A percentile compares a stretch with the other conserved stretches of the same genome.
phyloP scores from a whole-genome alignment of 1,140 invertebrate species.

The Planococcus citri region DNA sequence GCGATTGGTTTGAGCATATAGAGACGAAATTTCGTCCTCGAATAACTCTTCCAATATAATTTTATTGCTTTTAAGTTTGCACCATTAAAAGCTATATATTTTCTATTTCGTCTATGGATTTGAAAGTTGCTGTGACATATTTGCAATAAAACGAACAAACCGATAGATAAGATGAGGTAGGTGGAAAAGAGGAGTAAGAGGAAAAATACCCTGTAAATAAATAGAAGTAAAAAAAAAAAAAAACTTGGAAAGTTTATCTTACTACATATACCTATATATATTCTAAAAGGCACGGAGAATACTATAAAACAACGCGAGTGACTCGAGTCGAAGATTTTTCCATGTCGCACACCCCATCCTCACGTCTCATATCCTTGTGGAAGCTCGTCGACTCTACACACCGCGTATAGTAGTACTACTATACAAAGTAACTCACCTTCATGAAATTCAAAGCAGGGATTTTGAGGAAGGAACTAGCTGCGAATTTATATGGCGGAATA shows the following conservation, averaged over 20 bases:
- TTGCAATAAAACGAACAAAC: conserved; percentile 8
- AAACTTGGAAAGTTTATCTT: conserved; percentile 7
- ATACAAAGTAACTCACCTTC: conserved; percentile 10
- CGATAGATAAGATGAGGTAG: background rate
- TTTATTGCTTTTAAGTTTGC: conserved; percentile 13
- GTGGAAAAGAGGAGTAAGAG: background rate
- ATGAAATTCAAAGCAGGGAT: conserved; percentile 18
- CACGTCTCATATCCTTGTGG: background rate
- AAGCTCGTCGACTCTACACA: too few species aligned
- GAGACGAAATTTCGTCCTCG: background rate
- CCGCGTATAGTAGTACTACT: too few species aligned
- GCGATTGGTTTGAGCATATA: too few species aligned
- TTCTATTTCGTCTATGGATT: conserved; percentile 1
- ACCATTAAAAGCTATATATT: conserved; percentile 14
- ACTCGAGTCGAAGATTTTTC: background rate
- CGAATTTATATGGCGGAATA: conserved; percentile 18
- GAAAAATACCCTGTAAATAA: background rate
- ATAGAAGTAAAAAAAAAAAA: conserved; percentile 1
- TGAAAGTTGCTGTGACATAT: background rate
- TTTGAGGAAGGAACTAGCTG: conserved; percentile 11
- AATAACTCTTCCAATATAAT: conserved; percentile 17
- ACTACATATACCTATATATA: background rate
- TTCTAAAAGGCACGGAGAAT: background rate
- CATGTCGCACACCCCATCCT: too few species aligned
- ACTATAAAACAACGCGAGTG: background rate